Base-by-base conservation (phyloP, 2,888 invertebrate species). In the Nymphalis polychloros region DNA sequence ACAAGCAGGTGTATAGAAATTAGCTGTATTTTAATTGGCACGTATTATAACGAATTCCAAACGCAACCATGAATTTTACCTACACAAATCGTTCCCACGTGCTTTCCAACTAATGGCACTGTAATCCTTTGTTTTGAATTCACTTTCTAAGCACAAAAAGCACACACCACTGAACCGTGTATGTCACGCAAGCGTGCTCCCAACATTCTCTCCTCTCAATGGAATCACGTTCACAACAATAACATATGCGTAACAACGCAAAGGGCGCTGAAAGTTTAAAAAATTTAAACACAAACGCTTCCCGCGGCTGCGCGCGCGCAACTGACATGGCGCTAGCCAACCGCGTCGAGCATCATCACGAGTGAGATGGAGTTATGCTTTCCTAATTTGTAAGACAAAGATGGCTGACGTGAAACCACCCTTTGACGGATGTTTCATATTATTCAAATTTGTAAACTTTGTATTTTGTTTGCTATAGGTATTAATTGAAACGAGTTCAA, bases 301-400 rank as follows among this genome's bases (percentile, higher is more conserved):
- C 81, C 75, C 77, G 77, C 82, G 81, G 78, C 80, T 81, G 90
- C 91, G 90, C 83, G 77, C 83, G 88, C 87, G 88, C 90, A 86
- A 92, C 92, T 91, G 82, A 81, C 82, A 81, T 76, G 72, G 79
- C 76, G 78, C 80, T 83, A 81, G 78, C 86, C 84, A 83, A 85
- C 85, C 86, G 78, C 78, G 74, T 70, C 67, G 78, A 78, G 77
- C 76, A 75, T 73, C 77, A 80, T 79, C 76, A 75, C 73, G 72
- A 75, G 49, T 63, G 87, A 84, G 82, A 89, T 74, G 70, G 73
- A 72, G 78, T 53, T 81, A 83, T 72, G 67, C 13, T 48, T 70
- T 73, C 69, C 52, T 6, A 48, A 46, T 35, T 17, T 20, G 76
- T 48, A 20, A 68, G 82, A 85, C 52, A 77, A 78, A 78, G 84